These are phyloP conservation scores for Anhinga rufa DNA, from an alignment of 2,113 vertebrate genomes.

Conservation along the genomic window DNA sequence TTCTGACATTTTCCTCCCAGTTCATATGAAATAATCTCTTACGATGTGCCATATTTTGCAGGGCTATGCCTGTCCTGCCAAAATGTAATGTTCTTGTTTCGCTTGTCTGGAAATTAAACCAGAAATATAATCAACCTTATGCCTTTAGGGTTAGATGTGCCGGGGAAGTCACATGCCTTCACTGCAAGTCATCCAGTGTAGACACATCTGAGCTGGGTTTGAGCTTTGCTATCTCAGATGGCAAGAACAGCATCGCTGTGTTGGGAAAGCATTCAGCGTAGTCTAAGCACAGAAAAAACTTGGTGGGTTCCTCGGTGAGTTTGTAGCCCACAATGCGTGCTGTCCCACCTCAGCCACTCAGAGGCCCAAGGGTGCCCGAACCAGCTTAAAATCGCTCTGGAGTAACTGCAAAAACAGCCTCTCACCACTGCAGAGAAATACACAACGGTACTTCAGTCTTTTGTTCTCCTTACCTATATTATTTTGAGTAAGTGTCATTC, in stretches of 20 bases:
- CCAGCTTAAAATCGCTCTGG: neutral
- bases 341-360: neutral
- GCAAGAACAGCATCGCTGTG: neutral
- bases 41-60: neutral
- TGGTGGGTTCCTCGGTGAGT: neutral
- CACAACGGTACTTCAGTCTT: neutral
- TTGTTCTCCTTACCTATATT: neutral
- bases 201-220: neutral
- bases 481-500: neutral
- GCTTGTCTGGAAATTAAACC: neutral
- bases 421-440: neutral
- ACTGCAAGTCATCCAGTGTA: neutral
- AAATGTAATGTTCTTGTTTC: neutral
- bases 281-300: neutral
- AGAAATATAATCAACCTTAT: neutral
- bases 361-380: neutral
- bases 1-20: neutral
- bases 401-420: neutral
- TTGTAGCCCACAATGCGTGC: neutral
- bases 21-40: neutral
- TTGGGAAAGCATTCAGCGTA: neutral
- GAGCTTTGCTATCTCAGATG: neutral
- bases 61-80: neutral
- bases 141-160: neutral
- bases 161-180: neutral